Evolutionary conservation across 2,888 invertebrate species (phyloP), one percentile per base, ranked within the genome.

Genomic region (Malthinus flaveolus): DNA sequence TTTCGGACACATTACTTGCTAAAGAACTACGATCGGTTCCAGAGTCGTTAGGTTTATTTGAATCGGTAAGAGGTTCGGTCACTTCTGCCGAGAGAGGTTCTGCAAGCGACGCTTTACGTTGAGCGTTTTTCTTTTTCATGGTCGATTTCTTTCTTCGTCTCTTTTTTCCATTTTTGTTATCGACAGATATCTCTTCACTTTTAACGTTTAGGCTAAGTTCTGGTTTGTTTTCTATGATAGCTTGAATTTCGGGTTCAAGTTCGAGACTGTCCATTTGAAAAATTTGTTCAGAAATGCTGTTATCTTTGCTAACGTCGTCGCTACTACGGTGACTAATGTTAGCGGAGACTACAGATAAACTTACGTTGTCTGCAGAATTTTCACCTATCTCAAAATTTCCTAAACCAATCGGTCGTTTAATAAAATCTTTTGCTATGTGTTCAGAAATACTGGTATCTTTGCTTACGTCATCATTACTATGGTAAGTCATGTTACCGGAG

Each of bases 121-220:
- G 87, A 0, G 84, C 81, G 68, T 89, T 88, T 49, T 59, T 56
- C 75, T 91, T 90, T 78, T 90, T 91, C 78, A 90, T 87, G 66
- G 87, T 83, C 33, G 87, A 86, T 82, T 88, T 91, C 80, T 90
- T 88, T 66, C 90, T 87, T 53, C 91, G 86, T 75, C 89, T 90
- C 76, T 91, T 88, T 73, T 91, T 92, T 57, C 82, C 84, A 42
- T 81, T 84, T 62, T 83, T 84, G 45, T 74, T 80, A 67, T 86
- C 86, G 1, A 69, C 53, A 15, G 84, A 48, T n/a, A 62, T 23
- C 33, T 66, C 61, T 1, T 64, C 64, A 32, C 11, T 36, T 36
- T 64, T 62, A 32, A 53, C 32, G n/a, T 57, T 47, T 7, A 39
- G 46, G n/a, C 49, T 11, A 35, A 45, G 36, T 42, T 58, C 62